phyloP scores from a whole-genome alignment of 1,140 invertebrate genomes.

The Drosophila tani region DNA sequence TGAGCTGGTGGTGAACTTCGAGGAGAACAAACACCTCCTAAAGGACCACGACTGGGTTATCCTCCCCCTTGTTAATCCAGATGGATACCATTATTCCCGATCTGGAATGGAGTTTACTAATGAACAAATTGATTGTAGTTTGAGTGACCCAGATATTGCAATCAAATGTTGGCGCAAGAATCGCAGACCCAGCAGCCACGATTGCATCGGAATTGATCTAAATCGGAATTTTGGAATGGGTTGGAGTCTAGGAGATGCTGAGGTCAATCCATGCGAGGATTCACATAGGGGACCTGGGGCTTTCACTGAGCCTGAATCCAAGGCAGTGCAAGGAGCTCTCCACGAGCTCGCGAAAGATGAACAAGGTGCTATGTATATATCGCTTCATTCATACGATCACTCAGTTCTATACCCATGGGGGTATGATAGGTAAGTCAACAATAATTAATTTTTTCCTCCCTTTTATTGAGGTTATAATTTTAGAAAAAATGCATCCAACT shows the following conservation, averaged over 20 bases:
- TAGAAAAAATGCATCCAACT: slow-evolving; percentile 13
- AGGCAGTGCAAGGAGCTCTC: slow-evolving; percentile 27
- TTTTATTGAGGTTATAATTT: not conserved
- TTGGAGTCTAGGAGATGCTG: not conserved
- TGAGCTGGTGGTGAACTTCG: slow-evolving; percentile 86
- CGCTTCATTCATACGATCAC: slow-evolving; percentile 29
- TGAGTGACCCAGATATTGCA: not conserved
- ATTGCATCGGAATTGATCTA: slow-evolving; percentile 35
- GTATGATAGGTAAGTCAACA: slow-evolving; percentile 7
- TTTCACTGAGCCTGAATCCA: slow-evolving; percentile 40
- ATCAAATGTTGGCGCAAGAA: slow-evolving; percentile 28
- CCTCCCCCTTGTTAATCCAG: slow-evolving; percentile 42
- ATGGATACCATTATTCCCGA: slow-evolving; percentile 49
- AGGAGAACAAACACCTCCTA: slow-evolving; percentile 81
- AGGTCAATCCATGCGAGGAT: not conserved
- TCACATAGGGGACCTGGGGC: slow-evolving; percentile 13
- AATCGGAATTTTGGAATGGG: slow-evolving; percentile 44
- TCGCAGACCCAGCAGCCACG: slow-evolving; percentile 4
- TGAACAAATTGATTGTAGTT: not conserved
- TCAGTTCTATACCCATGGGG: slow-evolving; percentile 35
- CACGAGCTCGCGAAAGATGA: not conserved
- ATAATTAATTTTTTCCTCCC: rapidly evolving
- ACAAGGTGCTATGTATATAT: slow-evolving; percentile 33
- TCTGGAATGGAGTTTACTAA: not conserved
- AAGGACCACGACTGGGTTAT: slow-evolving; percentile 52